phyloP scores from a whole-genome alignment of 1,140 invertebrate genomes.

The Drosophila navojoa region DNA sequence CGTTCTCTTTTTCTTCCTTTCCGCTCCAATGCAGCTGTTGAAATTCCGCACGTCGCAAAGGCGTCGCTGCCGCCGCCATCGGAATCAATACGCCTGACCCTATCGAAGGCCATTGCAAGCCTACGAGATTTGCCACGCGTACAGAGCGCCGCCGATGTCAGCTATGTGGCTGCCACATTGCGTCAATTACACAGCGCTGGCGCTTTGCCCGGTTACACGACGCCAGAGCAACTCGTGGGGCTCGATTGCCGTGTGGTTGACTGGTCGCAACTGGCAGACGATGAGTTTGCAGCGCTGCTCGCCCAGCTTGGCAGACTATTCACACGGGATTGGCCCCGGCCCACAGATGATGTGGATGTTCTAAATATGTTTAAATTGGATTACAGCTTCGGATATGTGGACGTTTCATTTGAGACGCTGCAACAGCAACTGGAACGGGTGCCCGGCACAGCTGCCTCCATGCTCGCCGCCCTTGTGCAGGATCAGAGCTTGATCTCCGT shows the following conservation, averaged over 20 bases:
- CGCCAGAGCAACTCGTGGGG: slow-evolving; percentile 86
- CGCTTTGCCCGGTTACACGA: slow-evolving; percentile 86
- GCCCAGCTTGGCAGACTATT: slow-evolving; percentile 84
- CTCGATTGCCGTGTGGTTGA: slow-evolving; percentile 78
- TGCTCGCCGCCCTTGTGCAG: slow-evolving; percentile 48
- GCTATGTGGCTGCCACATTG: slow-evolving; percentile 43
- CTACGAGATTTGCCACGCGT: slow-evolving; percentile 42
- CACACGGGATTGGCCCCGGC: slow-evolving; percentile 85
- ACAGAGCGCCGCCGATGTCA: slow-evolving; percentile 47
- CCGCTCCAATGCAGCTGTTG: slow-evolving; percentile 56
- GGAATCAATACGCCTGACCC: slow-evolving; percentile 29
- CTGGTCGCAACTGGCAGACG: slow-evolving; percentile 81
- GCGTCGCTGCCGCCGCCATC: slow-evolving; percentile 26
- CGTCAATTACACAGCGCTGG: slow-evolving; percentile 26
- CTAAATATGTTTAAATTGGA: slow-evolving; percentile 78
- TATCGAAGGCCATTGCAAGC: slow-evolving; percentile 40
- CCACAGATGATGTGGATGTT: slow-evolving; percentile 37
- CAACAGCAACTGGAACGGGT: slow-evolving; percentile 37
- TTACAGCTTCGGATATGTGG: slow-evolving; percentile 55
- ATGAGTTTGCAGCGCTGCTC: slow-evolving; percentile 84
- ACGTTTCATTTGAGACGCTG: slow-evolving; percentile 56
- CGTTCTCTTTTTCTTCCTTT: slow-evolving; percentile 72
- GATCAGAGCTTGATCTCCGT: slow-evolving; percentile 62
- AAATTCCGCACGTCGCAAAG: slow-evolving; percentile 35
- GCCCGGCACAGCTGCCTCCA: slow-evolving; percentile 14